Evolutionary conservation across 2,888 invertebrate genomes (phyloP).

Genomic region (Ommatoiulus sabulosus): DNA sequence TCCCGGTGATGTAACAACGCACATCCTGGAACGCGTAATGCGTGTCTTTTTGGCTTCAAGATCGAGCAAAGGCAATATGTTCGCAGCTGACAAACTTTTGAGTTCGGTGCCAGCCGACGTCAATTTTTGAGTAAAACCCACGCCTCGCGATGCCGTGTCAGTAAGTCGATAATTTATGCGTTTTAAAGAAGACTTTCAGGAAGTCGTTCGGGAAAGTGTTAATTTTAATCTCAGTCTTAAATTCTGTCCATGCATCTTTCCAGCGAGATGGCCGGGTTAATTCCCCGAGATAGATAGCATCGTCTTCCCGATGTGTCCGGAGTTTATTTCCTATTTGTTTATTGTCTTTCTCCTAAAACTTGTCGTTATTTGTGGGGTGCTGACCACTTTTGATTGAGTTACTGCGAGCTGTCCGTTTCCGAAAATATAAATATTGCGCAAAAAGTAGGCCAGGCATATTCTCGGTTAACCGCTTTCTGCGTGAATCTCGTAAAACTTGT

Average conservation of each 20-base stretch:
- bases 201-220: conserved; percentile 3
- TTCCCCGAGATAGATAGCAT: background rate
- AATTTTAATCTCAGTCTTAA: background rate
- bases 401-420: conserved; percentile 16
- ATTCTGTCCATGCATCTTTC: background rate
- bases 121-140: background rate
- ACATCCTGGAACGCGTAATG: no score
- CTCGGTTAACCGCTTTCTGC: conserved; percentile 28
- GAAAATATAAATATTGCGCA: background rate
- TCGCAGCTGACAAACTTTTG: background rate
- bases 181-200: background rate
- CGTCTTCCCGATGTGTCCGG: background rate
- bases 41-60: no score
- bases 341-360: background rate
- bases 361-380: conserved; percentile 15
- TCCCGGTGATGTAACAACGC: no score
- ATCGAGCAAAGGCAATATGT: no score
- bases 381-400: conserved; percentile 21
- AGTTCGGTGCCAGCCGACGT: background rate
- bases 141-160: background rate
- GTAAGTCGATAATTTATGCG: background rate
- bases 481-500: conserved; percentile 35
- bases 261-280: background rate
- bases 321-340: background rate
- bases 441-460: conserved; percentile 15